phyloP scores from a whole-genome alignment of 2,797 vertebrate species.

The Karalla daura region DNA sequence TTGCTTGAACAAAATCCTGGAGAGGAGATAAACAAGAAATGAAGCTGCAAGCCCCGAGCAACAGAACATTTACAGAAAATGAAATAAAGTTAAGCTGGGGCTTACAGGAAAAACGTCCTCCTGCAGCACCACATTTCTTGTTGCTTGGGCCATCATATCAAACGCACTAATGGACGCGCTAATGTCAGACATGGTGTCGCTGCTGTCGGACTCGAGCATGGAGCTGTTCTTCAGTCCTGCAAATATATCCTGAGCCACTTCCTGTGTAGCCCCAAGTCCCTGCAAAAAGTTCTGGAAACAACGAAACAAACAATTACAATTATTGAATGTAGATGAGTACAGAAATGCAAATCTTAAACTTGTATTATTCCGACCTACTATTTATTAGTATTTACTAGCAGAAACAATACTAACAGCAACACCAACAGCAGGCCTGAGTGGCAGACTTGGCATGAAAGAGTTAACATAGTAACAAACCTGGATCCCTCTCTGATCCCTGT shows the following conservation, averaged over 20 bases:
- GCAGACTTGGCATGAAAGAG: too few species aligned
- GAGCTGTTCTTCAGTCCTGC: constrained; percentile 66
- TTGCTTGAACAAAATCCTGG: constrained; percentile 74
- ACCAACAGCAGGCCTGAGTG: too few species aligned
- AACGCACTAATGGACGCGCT: constrained; percentile 66
- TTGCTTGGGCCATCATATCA: constrained; percentile 50
- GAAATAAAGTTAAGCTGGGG: background rate
- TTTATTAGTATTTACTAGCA: too few species aligned
- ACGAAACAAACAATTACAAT: background rate
- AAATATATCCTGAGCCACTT: constrained; percentile 70
- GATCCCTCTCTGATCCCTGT: too few species aligned
- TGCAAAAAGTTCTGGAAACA: constrained; percentile 66
- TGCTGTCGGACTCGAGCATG: fast-evolving
- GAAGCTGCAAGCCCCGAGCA: too few species aligned
- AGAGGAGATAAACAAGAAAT: too few species aligned
- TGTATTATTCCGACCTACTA: too few species aligned
- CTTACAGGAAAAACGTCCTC: constrained; percentile 72
- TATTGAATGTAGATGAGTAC: background rate
- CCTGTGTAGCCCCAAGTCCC: constrained; percentile 72
- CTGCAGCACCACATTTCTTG: background rate
- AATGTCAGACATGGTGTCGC: constrained; percentile 56
- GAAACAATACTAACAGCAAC: too few species aligned
- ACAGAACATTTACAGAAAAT: too few species aligned
- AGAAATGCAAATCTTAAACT: background rate
- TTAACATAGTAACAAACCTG: too few species aligned